Evolutionary conservation across 1,140 invertebrate genomes (phyloP).

Genomic region (Ooceraea biroi): DNA sequence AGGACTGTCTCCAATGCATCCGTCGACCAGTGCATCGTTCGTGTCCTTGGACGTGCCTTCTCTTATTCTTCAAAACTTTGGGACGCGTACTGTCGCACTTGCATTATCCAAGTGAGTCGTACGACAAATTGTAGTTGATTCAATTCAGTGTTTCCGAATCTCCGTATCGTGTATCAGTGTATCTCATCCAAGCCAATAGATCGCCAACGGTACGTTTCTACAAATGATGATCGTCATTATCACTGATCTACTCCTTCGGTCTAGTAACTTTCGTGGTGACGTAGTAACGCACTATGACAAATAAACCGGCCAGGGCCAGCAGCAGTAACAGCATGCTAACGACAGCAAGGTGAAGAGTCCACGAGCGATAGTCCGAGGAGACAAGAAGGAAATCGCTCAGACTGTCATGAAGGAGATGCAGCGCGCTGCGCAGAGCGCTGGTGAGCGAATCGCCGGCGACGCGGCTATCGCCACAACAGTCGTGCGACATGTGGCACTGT

Average conservation of each 20-base stretch:
- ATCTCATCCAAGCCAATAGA: background rate
- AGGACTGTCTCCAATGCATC: slow-evolving; percentile 16
- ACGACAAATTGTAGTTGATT: background rate
- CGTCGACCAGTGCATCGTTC: background rate
- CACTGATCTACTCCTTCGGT: slow-evolving; percentile 52
- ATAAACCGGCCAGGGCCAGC: background rate
- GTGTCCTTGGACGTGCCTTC: slow-evolving; percentile 32
- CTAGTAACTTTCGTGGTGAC: slow-evolving; percentile 42
- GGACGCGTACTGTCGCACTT: background rate
- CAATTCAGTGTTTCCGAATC: background rate
- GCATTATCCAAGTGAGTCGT: background rate
- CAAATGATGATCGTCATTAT: background rate
- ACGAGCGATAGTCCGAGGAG: background rate
- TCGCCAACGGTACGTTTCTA: background rate
- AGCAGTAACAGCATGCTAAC: slow-evolving; percentile 9
- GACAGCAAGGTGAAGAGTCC: background rate
- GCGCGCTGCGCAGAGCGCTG: slow-evolving; percentile 48
- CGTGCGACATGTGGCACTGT: slow-evolving; percentile 78
- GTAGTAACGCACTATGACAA: slow-evolving; percentile 20
- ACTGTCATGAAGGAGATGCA: background rate
- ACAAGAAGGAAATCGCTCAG: background rate
- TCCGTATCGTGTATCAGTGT: background rate
- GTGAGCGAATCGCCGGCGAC: slow-evolving; percentile 73
- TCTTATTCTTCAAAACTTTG: background rate
- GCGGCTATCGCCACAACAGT: slow-evolving; percentile 77